Evolutionary conservation across 2,113 vertebrate genomes (phyloP).

Genomic region (Zosterops japonicus): DNA sequence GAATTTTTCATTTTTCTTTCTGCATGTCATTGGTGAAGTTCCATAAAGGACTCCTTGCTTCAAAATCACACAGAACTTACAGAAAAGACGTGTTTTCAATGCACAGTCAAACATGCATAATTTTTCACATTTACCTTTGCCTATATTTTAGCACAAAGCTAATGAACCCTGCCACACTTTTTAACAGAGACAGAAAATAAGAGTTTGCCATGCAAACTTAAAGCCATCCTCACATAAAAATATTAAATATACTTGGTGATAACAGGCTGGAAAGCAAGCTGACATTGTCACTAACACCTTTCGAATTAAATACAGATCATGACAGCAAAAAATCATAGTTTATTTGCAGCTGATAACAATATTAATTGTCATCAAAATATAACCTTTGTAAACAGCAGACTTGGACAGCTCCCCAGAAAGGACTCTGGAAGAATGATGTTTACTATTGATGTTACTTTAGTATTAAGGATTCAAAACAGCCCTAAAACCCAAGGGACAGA

Average conservation of each 20-base stretch:
- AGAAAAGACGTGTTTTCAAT: background rate
- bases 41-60: background rate
- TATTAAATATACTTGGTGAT: background rate
- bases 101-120: background rate
- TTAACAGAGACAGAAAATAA: background rate
- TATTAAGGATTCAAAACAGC: background rate
- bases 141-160: background rate
- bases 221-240: background rate
- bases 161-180: background rate
- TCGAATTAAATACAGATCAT: background rate
- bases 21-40: background rate
- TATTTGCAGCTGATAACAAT: background rate
- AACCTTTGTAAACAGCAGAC: background rate
- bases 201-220: background rate
- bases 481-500: background rate
- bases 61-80: background rate
- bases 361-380: background rate
- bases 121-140: background rate
- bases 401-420: background rate
- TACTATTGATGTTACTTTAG: background rate
- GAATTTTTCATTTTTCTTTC: background rate
- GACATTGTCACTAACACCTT: background rate
- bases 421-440: background rate
- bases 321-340: background rate
- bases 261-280: background rate